phyloP scores from a whole-genome alignment of 2,888 invertebrate species.

The Charanyca ferruginea region DNA sequence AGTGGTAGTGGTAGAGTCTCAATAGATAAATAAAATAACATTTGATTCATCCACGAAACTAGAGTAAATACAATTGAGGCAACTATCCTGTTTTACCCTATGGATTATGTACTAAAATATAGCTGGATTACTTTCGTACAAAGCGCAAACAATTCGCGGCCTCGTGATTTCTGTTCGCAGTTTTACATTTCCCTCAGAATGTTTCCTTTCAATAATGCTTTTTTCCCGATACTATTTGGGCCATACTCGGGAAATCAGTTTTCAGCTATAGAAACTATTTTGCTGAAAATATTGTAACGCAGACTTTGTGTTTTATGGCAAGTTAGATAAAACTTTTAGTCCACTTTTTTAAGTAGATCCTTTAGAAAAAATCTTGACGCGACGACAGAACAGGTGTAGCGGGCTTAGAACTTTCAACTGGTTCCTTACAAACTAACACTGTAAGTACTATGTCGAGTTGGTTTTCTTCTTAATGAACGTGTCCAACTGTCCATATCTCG shows the following conservation, averaged over 20 bases:
- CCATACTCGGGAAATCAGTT: neutral
- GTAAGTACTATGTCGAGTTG: conserved; percentile 14
- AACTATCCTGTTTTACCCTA: no score
- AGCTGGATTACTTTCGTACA: no score
- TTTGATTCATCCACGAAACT: no score
- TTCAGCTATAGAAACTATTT: no score
- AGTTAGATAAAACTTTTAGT: neutral
- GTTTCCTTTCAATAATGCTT: neutral
- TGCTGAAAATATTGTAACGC: no score
- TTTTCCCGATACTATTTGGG: neutral
- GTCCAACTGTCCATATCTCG: conserved; percentile 30
- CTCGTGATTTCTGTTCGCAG: no score
- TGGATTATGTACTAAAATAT: no score
- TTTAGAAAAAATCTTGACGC: neutral
- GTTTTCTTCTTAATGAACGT: conserved; percentile 38
- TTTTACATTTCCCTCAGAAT: no score
- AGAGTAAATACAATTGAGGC: no score
- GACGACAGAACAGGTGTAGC: neutral
- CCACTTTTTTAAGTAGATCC: neutral
- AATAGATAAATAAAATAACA: no score
- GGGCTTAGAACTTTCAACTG: neutral
- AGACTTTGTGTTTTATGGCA: neutral
- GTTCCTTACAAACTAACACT: conserved; percentile 27
- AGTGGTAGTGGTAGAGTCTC: no score
- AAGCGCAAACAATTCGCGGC: no score